phyloP scores from a whole-genome alignment of 92 coral and sea anemone genomes.

The Plumapathes pennacea region DNA sequence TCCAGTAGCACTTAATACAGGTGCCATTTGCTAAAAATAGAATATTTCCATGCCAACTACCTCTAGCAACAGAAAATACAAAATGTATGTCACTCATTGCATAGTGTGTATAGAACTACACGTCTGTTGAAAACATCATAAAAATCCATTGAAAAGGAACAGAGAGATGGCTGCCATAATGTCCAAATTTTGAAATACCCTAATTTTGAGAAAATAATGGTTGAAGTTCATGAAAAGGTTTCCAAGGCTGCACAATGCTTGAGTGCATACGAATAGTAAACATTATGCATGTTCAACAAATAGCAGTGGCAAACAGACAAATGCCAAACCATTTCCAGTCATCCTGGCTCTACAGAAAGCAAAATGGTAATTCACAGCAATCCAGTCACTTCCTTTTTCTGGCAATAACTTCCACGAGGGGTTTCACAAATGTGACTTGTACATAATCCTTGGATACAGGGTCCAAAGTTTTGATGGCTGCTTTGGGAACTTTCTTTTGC shows the following conservation, averaged over 20 bases:
- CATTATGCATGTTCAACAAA: no score
- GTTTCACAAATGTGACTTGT: conserved; percentile 6
- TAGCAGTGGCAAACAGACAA: no score
- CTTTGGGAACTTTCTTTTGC: background rate
- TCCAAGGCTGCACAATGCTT: no score
- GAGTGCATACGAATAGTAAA: no score
- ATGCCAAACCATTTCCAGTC: no score
- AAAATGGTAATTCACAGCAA: background rate
- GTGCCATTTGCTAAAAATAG: conserved; percentile 18
- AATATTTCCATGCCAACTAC: conserved; percentile 27
- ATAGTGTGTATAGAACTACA: conserved; percentile 18
- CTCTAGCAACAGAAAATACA: background rate
- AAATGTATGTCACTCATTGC: conserved; percentile 25
- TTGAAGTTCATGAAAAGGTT: conserved; percentile 10
- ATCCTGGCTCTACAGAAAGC: no score
- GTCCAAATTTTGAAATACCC: background rate
- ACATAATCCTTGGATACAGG: background rate
- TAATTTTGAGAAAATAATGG: background rate
- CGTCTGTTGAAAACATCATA: conserved; percentile 22
- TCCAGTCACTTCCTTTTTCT: background rate
- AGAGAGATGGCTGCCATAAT: conserved; percentile 12
- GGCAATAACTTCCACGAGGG: background rate
- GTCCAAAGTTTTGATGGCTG: background rate
- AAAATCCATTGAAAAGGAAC: conserved; percentile 14
- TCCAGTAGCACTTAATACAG: conserved; percentile 4